phyloP scores from a whole-genome alignment of 2,797 vertebrate genomes.

The Tragelaphus eurycerus region DNA sequence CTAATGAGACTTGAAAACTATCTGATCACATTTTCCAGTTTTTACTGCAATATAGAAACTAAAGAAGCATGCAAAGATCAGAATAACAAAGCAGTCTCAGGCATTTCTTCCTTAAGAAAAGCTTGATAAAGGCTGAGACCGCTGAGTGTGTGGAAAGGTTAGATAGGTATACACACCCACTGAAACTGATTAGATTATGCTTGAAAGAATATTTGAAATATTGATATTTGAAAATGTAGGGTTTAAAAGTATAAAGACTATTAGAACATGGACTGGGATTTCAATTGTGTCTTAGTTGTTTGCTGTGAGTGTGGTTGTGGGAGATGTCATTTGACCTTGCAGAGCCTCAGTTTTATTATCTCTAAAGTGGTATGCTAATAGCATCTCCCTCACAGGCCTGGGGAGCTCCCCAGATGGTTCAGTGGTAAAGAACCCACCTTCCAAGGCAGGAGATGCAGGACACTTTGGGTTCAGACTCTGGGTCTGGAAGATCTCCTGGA shows the following conservation, averaged over 20 bases:
- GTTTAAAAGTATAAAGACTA: not conserved
- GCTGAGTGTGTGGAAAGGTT: not conserved
- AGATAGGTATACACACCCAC: no score
- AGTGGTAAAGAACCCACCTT: not conserved
- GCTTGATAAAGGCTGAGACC: not conserved
- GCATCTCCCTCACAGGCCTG: not conserved
- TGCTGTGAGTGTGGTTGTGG: not conserved
- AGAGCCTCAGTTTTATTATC: not conserved
- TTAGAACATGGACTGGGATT: not conserved
- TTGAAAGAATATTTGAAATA: not conserved
- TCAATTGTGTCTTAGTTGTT: not conserved
- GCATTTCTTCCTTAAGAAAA: not conserved
- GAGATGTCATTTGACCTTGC: not conserved
- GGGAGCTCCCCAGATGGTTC: not conserved
- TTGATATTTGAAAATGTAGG: not conserved
- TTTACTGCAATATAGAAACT: slow-evolving; percentile 5
- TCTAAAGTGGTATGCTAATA: not conserved
- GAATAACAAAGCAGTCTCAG: not conserved
- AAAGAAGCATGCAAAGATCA: not conserved
- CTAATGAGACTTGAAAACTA: slow-evolving; percentile 66
- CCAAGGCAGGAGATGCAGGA: not conserved
- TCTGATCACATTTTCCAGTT: slow-evolving; percentile 48
- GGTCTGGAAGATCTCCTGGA: not conserved
- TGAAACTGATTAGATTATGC: not conserved
- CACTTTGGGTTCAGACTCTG: not conserved